A percentile compares a stretch with the other conserved stretches of the same genome.
phyloP scores from a whole-genome alignment of 2,113 vertebrate species.

The Caloenas nicobarica region DNA sequence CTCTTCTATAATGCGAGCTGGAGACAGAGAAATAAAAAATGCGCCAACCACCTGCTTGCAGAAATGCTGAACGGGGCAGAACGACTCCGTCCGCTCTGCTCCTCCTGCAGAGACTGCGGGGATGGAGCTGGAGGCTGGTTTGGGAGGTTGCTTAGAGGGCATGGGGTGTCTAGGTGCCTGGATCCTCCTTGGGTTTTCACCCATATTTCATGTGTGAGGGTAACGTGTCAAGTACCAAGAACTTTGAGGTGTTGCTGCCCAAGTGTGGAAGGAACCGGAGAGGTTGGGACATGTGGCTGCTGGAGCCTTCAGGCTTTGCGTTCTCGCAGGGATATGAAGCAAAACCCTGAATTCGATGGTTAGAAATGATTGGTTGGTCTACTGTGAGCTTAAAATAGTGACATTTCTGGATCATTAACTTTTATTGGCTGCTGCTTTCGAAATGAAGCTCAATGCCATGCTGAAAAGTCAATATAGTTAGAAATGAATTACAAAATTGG shows the following conservation, averaged over 20 bases:
- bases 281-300: not conserved
- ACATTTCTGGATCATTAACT: conserved; percentile 10
- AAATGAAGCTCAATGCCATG: not conserved
- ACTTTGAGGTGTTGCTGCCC: not conserved
- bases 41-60: not conserved
- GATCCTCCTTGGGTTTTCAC: not conserved
- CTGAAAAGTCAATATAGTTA: not conserved
- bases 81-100: rapidly evolving
- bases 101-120: not conserved
- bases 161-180: not conserved
- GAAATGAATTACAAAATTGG: not conserved
- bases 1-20: not conserved
- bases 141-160: not conserved
- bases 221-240: not conserved
- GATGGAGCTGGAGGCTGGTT: not conserved
- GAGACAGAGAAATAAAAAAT: not conserved
- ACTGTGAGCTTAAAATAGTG: not conserved
- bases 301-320: not conserved
- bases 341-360: not conserved
- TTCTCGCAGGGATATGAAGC: not conserved
- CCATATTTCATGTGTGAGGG: not conserved
- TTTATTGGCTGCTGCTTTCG: not conserved
- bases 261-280: rapidly evolving
- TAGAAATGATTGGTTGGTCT: not conserved
- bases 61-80: not conserved